Base-by-base conservation (phyloP, 2,888 invertebrate genomes). In the Eurois occulta region DNA sequence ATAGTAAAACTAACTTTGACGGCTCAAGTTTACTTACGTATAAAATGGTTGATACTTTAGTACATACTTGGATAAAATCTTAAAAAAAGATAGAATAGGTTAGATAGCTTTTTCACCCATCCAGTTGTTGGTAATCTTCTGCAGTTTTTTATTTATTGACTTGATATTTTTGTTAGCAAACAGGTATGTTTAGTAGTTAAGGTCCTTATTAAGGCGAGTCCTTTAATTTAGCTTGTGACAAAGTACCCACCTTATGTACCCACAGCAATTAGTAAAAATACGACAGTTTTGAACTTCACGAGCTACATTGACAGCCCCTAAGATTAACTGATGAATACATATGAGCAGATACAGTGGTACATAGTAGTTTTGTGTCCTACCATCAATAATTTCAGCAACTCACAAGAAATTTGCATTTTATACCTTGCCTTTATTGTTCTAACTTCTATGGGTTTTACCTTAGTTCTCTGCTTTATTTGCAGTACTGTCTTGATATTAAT, bases 401-500 rank as follows among this genome's bases (percentile, higher is more conserved):
- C 18, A 72, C 18, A 77, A 78, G 64, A 81, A 83, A 71, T 32
- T n/a, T n/a, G n/a, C 18, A 72, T 68, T 16, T 16, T 38, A 38
- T 38, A 1, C 10, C 13, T 10, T 46, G 1, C 43, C 43, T 16
- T 43, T 46, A 46, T 16, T 46, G 43, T 16, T 46, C 16, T 43
- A 43, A 46, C 16, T 46, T 16, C 43, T 73, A 78, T 81, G 55
- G 72, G 65, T 73, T 60, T 68, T 74, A 80, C 58, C 58, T 28
- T 28, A 58, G 60, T 72, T 58, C 43, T 65, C 48, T 62, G 55
- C 43, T 52, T 71, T 77, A 73, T 79, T 80, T 84, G 69, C 62
- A 48, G 75, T 78, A 80, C 70, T 83, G 74, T 78, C 43, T 78
- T 62, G 65, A 72, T 78, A 77, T 72, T 72, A 64, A 78, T 78